phyloP scores from a whole-genome alignment of 1,140 invertebrate species.

The Tyrophagus putrescentiae region DNA sequence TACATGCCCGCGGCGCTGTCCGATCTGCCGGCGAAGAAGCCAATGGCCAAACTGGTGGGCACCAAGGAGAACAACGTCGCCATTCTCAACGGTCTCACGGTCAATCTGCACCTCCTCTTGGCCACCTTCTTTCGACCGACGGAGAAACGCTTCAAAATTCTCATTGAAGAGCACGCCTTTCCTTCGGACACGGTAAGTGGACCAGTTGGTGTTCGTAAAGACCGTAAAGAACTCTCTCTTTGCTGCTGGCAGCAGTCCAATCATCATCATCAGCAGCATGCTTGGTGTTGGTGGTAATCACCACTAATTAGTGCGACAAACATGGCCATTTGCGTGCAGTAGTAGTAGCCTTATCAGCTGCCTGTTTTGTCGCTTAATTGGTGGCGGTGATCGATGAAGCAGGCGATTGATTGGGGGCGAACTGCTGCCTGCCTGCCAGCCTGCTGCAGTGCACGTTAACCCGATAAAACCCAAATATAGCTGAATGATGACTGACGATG shows the following conservation, averaged over 20 bases:
- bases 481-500: too few relatives aligned
- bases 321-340: conserved; percentile 5
- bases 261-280: background rate
- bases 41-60: conserved; percentile 37
- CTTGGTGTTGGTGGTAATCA: background rate
- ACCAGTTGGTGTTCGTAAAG: background rate
- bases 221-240: too few relatives aligned
- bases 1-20: conserved; percentile 38
- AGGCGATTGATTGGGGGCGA: too few relatives aligned
- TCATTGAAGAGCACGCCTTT: conserved; percentile 45
- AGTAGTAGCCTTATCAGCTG: too few relatives aligned
- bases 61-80: conserved; percentile 36
- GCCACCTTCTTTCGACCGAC: conserved; percentile 43
- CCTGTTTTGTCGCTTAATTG: background rate
- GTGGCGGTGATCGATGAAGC: background rate
- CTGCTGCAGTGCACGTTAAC: too few relatives aligned
- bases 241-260: background rate
- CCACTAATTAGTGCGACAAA: conserved; percentile 12
- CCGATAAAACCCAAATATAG: too few relatives aligned
- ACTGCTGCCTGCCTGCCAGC: too few relatives aligned
- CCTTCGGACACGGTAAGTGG: conserved; percentile 45
- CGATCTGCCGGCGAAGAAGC: conserved; percentile 35
- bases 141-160: conserved; percentile 39
- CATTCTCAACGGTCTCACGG: conserved; percentile 43
- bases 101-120: conserved; percentile 41